Base-by-base conservation (phyloP, 2,888 invertebrate genomes). In the Xestia c-nigrum region DNA sequence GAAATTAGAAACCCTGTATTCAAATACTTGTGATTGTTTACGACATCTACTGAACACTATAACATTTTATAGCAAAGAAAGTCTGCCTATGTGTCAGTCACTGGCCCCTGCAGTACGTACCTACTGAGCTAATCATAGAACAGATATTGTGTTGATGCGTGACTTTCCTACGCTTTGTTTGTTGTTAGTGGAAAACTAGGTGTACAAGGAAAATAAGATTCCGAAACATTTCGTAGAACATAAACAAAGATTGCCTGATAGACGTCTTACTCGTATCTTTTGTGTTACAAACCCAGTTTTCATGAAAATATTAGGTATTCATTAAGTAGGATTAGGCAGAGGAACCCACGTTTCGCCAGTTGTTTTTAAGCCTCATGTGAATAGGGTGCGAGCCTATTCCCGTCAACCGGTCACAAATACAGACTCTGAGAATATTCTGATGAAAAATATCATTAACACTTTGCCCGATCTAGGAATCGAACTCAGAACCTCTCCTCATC, bases 91-190 rank as follows among this genome's bases (percentile, higher is more conserved):
- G 31, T 46, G 31, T 16, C 46, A 21, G 7, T n/a, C 19, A 19
- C 24, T 4, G 46, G 16, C 57, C 31, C 2, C 40, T 16, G 24
- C 55, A 43, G 14, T 72, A 40, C 0, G 7, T 40, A 71, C 31
- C 31, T 31, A 31, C 10, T 47, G 40, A 64, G 31, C n/a, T 72
- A 64, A 79, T 73, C 74, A 24, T 24, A 57, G 19, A 38, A 57
- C 5, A 72, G 57, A 76, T 78, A 47, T 50, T 50, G 50, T 65
- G 31, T 31, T 43, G 50, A 24, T 16, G 43, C 52, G 50, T 43
- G 47, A 50, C 40, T 43, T 46, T 59, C 31, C 14, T 31, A 59
- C n/a, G n/a, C 31, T 19, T 46, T 80, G 59, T 71, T 59, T 19
- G 31, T n/a, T 14, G 43, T 3, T 12, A 21, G 6, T 10, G 19